Evolutionary conservation across 2,113 vertebrate genomes (phyloP).

Genomic region (Symphodus melops): DNA sequence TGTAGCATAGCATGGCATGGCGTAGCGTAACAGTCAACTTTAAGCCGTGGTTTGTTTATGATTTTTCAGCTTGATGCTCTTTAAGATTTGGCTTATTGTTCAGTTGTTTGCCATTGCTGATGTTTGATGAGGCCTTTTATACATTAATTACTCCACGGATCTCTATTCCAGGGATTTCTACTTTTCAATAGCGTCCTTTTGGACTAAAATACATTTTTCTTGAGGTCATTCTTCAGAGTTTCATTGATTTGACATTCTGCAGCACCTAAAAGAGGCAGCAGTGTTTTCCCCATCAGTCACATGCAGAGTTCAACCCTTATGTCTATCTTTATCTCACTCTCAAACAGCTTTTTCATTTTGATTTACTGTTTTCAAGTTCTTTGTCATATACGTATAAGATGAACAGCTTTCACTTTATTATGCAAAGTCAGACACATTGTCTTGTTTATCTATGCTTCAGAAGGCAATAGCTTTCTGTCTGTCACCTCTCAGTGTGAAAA

Average conservation of each 20-base stretch:
- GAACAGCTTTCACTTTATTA: constrained; percentile 28
- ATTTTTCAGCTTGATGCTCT: constrained; percentile 27
- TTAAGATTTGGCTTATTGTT: constrained; percentile 48
- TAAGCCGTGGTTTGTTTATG: constrained; percentile 48
- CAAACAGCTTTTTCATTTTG: neutral
- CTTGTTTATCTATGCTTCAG: constrained; percentile 48
- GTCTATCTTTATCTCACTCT: no score
- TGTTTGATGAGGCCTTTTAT: constrained; percentile 54
- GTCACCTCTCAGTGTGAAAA: neutral
- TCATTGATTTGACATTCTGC: constrained; percentile 5
- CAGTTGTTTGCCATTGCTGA: constrained; percentile 28
- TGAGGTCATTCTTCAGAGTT: constrained; percentile 15
- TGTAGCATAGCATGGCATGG: constrained; percentile 4
- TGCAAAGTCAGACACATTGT: constrained; percentile 43
- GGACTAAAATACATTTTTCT: no score
- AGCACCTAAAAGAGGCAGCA: constrained; percentile 2
- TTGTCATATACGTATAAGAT: neutral
- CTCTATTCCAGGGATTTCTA: constrained; percentile 7
- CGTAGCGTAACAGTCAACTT: constrained; percentile 22
- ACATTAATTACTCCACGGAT: constrained; percentile 6
- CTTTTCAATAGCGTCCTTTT: constrained; percentile 6
- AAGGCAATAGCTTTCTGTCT: constrained; percentile 57
- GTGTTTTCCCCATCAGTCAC: neutral
- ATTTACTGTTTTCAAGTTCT: neutral
- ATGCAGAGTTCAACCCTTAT: no score